Evolutionary conservation across 92 coral and sea anemone species (phyloP).

Genomic region (Diadumene lineata): DNA sequence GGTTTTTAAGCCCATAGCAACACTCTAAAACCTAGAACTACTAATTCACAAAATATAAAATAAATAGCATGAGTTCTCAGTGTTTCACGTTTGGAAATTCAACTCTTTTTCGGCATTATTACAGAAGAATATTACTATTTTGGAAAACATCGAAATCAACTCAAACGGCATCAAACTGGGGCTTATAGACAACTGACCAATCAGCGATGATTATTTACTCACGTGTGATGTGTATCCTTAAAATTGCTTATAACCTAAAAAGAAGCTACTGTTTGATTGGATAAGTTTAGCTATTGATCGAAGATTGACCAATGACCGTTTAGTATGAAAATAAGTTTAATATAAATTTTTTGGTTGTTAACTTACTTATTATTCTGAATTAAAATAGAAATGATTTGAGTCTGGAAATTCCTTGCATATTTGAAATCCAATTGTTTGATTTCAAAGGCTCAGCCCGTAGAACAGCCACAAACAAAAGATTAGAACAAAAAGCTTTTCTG

Average conservation of each 20-base stretch:
- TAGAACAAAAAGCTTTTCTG: neutral
- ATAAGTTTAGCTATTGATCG: neutral
- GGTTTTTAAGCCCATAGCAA: slow-evolving; percentile 32
- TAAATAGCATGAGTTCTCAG: slow-evolving; percentile 11
- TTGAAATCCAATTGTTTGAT: slow-evolving; percentile 27
- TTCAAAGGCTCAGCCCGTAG: slow-evolving; percentile 17
- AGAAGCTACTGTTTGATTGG: slow-evolving; percentile 16
- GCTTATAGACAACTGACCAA: slow-evolving; percentile 2
- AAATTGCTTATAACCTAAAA: neutral
- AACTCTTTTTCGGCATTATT: slow-evolving; percentile 16
- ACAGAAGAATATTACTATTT: slow-evolving; percentile 6
- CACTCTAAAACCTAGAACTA: slow-evolving; percentile 3
- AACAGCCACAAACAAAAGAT: neutral
- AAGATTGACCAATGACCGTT: neutral
- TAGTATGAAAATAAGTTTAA: neutral
- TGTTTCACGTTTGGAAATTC: slow-evolving; percentile 6
- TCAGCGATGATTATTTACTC: slow-evolving; percentile 19
- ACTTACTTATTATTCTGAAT: slow-evolving; percentile 17
- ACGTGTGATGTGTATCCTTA: slow-evolving; percentile 6
- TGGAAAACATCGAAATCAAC: slow-evolving; percentile 40
- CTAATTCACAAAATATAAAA: neutral
- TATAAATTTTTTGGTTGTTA: slow-evolving; percentile 1
- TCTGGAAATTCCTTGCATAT: slow-evolving; percentile 36
- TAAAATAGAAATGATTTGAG: slow-evolving; percentile 25
- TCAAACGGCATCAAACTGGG: slow-evolving; percentile 35